A percentile compares a stretch with the other conserved stretches of the same genome.
Conservation (phyloP, 2,113 vertebrate species). For the Apus apus region DNA sequence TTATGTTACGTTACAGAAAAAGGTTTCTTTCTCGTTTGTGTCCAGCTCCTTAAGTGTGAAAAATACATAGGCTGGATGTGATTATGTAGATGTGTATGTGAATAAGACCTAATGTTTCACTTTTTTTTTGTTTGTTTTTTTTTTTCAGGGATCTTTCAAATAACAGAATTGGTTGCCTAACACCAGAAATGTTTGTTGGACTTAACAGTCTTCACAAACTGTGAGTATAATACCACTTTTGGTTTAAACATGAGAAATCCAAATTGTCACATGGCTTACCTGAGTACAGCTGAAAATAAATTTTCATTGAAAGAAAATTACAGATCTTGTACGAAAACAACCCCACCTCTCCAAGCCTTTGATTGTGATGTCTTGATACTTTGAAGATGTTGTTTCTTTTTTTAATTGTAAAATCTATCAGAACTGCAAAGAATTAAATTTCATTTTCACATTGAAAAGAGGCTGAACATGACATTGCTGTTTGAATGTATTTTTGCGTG, state of each 20-base stretch:
- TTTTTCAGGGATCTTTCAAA: slow-evolving; percentile 88
- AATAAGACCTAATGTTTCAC: not conserved
- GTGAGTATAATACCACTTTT: slow-evolving; percentile 77
- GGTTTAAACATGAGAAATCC: not conserved
- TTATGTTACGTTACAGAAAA: not conserved
- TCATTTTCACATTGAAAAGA: not conserved
- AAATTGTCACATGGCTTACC: not conserved
- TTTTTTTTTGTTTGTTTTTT: not conserved
- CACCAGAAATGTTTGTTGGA: slow-evolving; percentile 86
- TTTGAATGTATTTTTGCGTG: not conserved
- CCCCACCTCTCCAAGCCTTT: not conserved
- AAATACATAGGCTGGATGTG: not conserved
- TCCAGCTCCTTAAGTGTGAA: not conserved
- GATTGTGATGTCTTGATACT: not conserved
- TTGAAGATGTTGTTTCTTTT: not conserved
- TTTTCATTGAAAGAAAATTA: not conserved
- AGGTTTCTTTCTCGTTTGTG: not conserved
- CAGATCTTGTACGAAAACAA: not conserved
- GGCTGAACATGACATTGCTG: not conserved
- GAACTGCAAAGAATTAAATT: not conserved
- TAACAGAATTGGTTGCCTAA: slow-evolving; percentile 91
- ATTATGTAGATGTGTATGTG: not conserved
- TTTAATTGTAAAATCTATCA: not conserved
- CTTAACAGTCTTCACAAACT: slow-evolving; percentile 87
- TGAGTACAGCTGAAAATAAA: not conserved